phyloP scores from a whole-genome alignment of 2,113 vertebrate genomes.

The Hyaena hyaena region DNA sequence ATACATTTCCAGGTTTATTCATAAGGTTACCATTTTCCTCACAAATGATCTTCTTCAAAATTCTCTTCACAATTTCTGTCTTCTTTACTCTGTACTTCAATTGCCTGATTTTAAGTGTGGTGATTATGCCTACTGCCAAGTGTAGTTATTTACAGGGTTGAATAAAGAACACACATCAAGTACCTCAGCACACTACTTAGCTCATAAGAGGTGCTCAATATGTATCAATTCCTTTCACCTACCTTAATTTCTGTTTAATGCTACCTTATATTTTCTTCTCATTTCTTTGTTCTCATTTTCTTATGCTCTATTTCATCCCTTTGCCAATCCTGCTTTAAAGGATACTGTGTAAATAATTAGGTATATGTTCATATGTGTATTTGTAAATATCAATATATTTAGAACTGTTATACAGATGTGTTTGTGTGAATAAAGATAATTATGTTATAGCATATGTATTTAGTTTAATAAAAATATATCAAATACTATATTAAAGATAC shows the following conservation, averaged over 20 bases:
- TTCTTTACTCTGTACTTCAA: neutral
- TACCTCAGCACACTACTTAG: neutral
- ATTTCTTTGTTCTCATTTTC: constrained; percentile 19
- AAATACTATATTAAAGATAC: neutral
- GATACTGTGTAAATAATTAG: neutral
- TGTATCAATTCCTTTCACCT: neutral
- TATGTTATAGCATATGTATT: neutral
- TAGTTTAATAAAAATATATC: neutral
- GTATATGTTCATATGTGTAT: neutral
- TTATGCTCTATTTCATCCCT: neutral
- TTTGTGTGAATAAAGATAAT: neutral
- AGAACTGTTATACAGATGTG: neutral
- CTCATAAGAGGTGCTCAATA: neutral
- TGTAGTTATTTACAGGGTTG: neutral
- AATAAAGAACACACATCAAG: neutral
- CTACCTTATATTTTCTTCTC: neutral
- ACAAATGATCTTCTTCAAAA: neutral
- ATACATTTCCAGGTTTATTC: neutral
- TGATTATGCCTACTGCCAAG: neutral
- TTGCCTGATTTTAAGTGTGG: neutral
- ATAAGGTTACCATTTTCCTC: neutral
- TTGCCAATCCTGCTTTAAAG: neutral
- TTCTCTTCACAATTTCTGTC: neutral
- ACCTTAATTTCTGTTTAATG: neutral
- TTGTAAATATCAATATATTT: neutral